Evolutionary conservation across 2,888 invertebrate species (phyloP).

Genomic region (Nephrotoma appendiculata): DNA sequence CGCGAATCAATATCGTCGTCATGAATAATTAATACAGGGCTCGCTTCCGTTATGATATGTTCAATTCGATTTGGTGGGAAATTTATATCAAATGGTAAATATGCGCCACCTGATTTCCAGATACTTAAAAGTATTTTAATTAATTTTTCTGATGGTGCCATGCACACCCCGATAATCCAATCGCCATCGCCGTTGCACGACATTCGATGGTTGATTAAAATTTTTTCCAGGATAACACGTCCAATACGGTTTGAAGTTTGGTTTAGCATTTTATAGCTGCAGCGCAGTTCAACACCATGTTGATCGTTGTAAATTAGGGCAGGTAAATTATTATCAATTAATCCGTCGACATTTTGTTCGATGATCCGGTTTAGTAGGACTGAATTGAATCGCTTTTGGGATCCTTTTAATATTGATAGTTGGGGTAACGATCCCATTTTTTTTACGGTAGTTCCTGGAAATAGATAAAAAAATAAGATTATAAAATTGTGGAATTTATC

Average conservation of each 20-base stretch:
- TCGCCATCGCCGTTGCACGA: constrained; percentile 49
- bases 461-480: background rate
- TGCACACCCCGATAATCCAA: constrained; percentile 60
- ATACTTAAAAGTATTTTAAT: constrained; percentile 54
- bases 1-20: constrained; percentile 35
- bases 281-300: constrained; percentile 10
- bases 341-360: constrained; percentile 37
- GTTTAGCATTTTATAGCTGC: constrained; percentile 31
- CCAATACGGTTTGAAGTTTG: constrained; percentile 34
- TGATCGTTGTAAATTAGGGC: constrained; percentile 49
- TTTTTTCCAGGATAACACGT: constrained; percentile 23
- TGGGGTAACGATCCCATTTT: constrained; percentile 63
- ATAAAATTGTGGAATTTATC: background rate
- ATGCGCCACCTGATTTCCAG: constrained; percentile 72
- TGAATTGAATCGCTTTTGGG: constrained; percentile 36
- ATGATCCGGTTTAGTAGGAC: constrained; percentile 42
- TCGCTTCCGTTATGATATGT: constrained; percentile 61
- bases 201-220: constrained; percentile 19
- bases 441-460: background rate
- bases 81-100: constrained; percentile 64
- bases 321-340: constrained; percentile 32
- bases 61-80: constrained; percentile 55
- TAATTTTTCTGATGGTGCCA: constrained; percentile 58
- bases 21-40: constrained; percentile 47
- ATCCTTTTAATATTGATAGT: constrained; percentile 52